Percentiles rank a stretch among this genome's conserved stretches.
Conservation (phyloP, 2,888 invertebrate species). For the Acanthosepion lycidas region DNA sequence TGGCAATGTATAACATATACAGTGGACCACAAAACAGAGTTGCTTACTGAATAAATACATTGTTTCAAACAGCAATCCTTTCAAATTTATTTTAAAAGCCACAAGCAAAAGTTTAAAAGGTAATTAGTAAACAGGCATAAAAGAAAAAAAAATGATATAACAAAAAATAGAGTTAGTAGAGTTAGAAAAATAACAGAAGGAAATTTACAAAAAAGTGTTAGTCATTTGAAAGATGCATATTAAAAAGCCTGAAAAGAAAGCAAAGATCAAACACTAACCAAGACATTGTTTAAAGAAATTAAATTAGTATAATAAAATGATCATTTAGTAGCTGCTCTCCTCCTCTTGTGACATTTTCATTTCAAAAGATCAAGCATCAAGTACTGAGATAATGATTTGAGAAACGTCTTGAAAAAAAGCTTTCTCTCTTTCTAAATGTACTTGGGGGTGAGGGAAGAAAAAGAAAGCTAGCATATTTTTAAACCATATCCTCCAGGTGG, state of each 20-base stretch:
- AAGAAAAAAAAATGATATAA: not conserved
- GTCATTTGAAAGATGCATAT: not conserved
- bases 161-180: not conserved
- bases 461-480: too few relatives aligned
- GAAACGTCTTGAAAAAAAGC: not conserved
- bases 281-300: not conserved
- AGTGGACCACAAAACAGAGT: slow-evolving; percentile 8
- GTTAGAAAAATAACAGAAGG: too few relatives aligned
- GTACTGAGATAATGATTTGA: not conserved
- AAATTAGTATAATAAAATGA: not conserved
- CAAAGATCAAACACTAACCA: not conserved
- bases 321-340: not conserved
- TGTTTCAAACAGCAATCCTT: too few relatives aligned
- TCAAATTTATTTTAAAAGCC: too few relatives aligned
- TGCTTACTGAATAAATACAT: not conserved
- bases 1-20: not conserved
- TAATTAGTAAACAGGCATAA: too few relatives aligned
- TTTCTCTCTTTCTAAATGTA: too few relatives aligned
- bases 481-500: too few relatives aligned
- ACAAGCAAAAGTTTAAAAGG: too few relatives aligned
- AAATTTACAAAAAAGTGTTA: not conserved
- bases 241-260: not conserved
- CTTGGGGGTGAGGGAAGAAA: too few relatives aligned
- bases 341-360: not conserved
- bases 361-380: not conserved